Evolutionary conservation across 2,797 vertebrate species (phyloP).

Genomic region (Salarias fasciatus): DNA sequence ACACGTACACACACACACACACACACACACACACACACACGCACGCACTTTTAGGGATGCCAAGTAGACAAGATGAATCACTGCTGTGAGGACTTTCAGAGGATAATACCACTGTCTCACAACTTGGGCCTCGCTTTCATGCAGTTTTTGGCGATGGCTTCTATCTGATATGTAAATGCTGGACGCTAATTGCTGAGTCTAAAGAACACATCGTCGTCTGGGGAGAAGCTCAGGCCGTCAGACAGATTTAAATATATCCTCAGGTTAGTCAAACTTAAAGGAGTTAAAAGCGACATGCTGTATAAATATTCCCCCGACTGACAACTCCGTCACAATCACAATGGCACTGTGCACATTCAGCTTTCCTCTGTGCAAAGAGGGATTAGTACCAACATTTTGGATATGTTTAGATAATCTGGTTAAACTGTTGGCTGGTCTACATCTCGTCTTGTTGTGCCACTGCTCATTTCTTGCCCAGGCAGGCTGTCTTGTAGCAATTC

Average conservation of each 20-base stretch:
- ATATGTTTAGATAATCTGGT: conserved; percentile 10
- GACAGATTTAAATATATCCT: conserved; percentile 11
- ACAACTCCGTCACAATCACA: neutral
- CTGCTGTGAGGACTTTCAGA: conserved; percentile 20
- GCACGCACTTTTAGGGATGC: conserved; percentile 21
- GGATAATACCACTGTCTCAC: conserved; percentile 11
- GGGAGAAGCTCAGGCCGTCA: conserved; percentile 6
- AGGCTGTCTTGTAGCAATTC: neutral
- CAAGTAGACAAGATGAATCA: conserved; percentile 38
- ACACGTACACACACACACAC: conserved; percentile 22
- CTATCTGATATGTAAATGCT: neutral
- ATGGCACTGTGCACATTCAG: neutral
- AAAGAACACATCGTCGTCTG: neutral
- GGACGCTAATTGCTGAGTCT: neutral
- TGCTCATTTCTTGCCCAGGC: conserved; percentile 4
- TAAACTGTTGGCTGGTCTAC: conserved; percentile 14
- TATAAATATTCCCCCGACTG: conserved; percentile 2
- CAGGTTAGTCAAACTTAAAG: neutral
- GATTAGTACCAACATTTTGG: conserved; percentile 9
- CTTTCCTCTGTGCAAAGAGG: conserved; percentile 2
- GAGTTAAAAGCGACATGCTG: neutral
- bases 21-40: conserved; percentile 38
- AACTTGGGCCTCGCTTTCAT: conserved; percentile 10
- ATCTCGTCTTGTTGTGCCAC: conserved; percentile 1
- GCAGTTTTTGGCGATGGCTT: neutral